Evolutionary conservation across 2,888 invertebrate species (phyloP).

Genomic region (Lathronympha strigana): DNA sequence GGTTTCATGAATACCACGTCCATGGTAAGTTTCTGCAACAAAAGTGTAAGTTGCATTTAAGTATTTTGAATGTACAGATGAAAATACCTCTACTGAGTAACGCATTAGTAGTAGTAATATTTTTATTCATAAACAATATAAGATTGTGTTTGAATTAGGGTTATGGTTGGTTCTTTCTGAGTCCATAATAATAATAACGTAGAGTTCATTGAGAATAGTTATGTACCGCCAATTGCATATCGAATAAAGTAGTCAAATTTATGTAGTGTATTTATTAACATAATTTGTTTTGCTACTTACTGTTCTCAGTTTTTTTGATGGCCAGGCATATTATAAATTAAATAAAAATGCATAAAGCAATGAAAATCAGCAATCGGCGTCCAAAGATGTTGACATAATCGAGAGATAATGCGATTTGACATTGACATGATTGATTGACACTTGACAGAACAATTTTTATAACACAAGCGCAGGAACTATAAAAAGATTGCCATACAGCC

Average conservation of each 20-base stretch:
- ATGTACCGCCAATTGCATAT: no score
- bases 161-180: no score
- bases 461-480: no score
- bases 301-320: neutral
- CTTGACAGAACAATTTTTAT: neutral
- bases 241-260: neutral
- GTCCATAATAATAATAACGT: no score
- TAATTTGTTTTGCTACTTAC: neutral
- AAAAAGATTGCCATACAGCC: no score
- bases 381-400: no score
- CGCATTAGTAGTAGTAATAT: no score
- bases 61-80: no score
- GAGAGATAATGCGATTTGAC: no score
- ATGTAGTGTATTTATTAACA: neutral
- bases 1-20: slow-evolving; percentile 77
- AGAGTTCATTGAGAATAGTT: no score
- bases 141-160: no score
- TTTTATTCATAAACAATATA: no score
- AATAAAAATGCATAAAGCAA: neutral
- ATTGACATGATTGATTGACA: neutral
- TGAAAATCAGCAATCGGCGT: neutral
- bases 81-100: neutral
- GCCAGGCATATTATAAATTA: neutral
- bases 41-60: neutral
- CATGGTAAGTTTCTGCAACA: slow-evolving; percentile 52